These are phyloP conservation scores for Drosophila pseudotalamancana DNA, from an alignment of 2,888 invertebrate species.

Conservation along the genomic window DNA sequence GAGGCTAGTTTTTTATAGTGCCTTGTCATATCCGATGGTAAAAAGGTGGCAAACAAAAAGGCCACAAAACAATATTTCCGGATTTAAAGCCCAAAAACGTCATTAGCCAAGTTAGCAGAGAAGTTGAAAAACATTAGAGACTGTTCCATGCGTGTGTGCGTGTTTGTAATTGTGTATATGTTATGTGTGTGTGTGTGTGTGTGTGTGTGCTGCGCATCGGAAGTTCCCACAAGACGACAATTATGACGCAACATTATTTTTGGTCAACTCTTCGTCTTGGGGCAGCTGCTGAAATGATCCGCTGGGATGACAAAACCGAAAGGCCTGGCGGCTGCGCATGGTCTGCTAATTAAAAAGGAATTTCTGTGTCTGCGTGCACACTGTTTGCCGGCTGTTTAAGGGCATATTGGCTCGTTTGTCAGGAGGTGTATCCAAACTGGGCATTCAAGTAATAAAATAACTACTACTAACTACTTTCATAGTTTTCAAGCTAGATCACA, in stretches of 20 bases:
- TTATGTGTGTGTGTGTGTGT: neutral
- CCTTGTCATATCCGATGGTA: slow-evolving; percentile 62
- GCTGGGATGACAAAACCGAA: slow-evolving; percentile 37
- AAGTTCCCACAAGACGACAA: slow-evolving; percentile 69
- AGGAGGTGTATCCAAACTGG: neutral
- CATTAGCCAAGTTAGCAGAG: slow-evolving; percentile 56
- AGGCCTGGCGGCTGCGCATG: slow-evolving; percentile 36
- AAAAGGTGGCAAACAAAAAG: slow-evolving; percentile 15
- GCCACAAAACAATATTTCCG: slow-evolving; percentile 53
- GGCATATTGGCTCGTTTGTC: neutral
- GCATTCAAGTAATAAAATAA: neutral
- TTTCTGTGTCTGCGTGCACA: slow-evolving; percentile 32
- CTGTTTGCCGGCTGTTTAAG: neutral
- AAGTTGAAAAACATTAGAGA: slow-evolving; percentile 48
- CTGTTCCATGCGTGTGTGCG: neutral
- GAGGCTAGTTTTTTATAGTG: slow-evolving; percentile 19
- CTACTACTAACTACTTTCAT: too few relatives aligned
- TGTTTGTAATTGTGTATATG: neutral
- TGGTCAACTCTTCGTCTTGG: slow-evolving; percentile 25
- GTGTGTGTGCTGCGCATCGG: slow-evolving; percentile 49
- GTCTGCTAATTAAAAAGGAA: slow-evolving; percentile 70
- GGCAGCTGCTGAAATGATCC: slow-evolving; percentile 19
- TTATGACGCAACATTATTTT: slow-evolving; percentile 75
- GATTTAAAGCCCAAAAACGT: slow-evolving; percentile 70
- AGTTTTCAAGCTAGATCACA: too few relatives aligned